These are phyloP conservation scores for Synanceia verrucosa DNA, from an alignment of 2,797 vertebrate genomes.

Conservation along the genomic window DNA sequence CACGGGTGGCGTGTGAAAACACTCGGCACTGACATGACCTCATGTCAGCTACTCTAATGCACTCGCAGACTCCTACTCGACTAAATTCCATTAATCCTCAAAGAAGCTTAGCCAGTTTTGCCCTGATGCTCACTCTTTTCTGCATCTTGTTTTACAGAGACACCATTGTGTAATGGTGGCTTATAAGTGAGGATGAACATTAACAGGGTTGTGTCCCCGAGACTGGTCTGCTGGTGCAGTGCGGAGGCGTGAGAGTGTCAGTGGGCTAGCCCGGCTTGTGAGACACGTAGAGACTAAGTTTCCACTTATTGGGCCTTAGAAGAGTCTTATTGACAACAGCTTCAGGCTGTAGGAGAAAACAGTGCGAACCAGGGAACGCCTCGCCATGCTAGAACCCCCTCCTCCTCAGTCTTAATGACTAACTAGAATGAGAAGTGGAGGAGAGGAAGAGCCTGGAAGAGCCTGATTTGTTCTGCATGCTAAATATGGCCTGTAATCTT, in stretches of 20 bases:
- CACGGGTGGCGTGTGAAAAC: conserved; percentile 67
- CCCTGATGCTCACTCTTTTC: conserved; percentile 65
- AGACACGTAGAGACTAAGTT: conserved; percentile 52
- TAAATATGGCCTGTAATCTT: conserved; percentile 87
- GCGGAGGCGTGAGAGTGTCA: conserved; percentile 38
- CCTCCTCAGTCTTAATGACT: conserved; percentile 81
- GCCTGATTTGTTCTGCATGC: conserved; percentile 88
- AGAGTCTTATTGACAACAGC: conserved; percentile 74
- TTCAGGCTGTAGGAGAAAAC: conserved; percentile 66
- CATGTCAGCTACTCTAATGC: conserved; percentile 71
- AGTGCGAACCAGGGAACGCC: conserved; percentile 71
- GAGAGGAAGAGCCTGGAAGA: conserved; percentile 81
- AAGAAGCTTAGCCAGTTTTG: conserved; percentile 79
- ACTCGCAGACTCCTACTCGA: conserved; percentile 76
- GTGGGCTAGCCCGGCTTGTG: conserved; percentile 48
- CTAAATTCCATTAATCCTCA: conserved; percentile 82
- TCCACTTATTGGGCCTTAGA: conserved; percentile 48
- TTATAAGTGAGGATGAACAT: conserved; percentile 66
- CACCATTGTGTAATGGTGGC: conserved; percentile 77
- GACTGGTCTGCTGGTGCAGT: conserved; percentile 43
- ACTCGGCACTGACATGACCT: conserved; percentile 68
- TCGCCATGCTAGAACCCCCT: conserved; percentile 46
- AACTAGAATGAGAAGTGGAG: conserved; percentile 82
- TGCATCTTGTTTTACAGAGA: conserved; percentile 78
- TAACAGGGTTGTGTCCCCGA: conserved; percentile 62